phyloP scores from a whole-genome alignment of 2,888 invertebrate genomes.

The Neocrepidodera transversa region DNA sequence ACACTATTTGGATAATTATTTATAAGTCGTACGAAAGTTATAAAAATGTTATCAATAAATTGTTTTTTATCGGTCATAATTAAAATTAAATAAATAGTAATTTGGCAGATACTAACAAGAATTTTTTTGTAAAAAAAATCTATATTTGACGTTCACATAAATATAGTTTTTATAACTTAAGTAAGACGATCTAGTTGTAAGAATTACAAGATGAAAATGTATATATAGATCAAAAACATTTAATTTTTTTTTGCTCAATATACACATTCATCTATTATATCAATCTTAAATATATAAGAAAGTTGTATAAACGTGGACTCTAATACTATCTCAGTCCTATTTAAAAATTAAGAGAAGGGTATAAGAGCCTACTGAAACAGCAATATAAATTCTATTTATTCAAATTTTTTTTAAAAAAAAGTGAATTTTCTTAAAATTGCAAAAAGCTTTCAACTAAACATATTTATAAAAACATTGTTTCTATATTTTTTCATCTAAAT shows the following conservation, averaged over 20 bases:
- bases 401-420: too few relatives aligned
- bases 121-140: too few relatives aligned
- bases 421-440: too few relatives aligned
- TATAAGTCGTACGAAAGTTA: background rate
- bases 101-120: too few relatives aligned
- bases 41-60: background rate
- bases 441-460: too few relatives aligned
- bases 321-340: background rate
- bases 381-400: slow-evolving; percentile 4
- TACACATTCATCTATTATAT: background rate
- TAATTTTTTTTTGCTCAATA: background rate
- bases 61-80: too few relatives aligned
- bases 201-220: background rate
- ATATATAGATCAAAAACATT: background rate
- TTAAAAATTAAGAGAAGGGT: background rate
- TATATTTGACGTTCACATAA: too few relatives aligned
- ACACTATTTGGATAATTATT: background rate
- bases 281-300: background rate
- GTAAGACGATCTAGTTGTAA: background rate
- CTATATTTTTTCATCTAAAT: too few relatives aligned
- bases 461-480: too few relatives aligned
- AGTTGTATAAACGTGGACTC: background rate
- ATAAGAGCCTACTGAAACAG: background rate
- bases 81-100: too few relatives aligned
- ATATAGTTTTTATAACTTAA: background rate